Percentiles rank a stretch among this genome's conserved stretches.
phyloP scores from a whole-genome alignment of 2,888 invertebrate genomes.

The Drosophila pegasa region DNA sequence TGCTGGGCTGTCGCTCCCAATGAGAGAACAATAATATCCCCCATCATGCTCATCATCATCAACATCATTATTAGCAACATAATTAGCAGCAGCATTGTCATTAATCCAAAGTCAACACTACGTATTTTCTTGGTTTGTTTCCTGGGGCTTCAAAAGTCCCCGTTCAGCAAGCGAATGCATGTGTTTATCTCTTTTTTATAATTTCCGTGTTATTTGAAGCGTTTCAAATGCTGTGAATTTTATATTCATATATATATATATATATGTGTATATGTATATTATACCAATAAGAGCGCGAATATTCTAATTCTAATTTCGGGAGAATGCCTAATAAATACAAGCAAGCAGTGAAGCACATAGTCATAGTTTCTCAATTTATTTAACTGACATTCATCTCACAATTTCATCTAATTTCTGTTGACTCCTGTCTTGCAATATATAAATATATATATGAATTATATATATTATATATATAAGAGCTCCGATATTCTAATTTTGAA shows the following conservation, averaged over 20 bases:
- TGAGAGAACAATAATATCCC: constrained; percentile 32
- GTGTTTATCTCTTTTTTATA: constrained; percentile 16
- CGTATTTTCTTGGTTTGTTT: constrained; percentile 12
- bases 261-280: background rate
- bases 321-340: constrained; percentile 35
- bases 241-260: too few relatives aligned
- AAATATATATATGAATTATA: background rate
- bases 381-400: background rate
- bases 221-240: constrained; percentile 67
- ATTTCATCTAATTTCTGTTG: background rate
- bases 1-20: constrained; percentile 72
- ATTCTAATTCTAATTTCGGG: constrained; percentile 49
- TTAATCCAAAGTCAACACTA: constrained; percentile 35
- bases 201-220: constrained; percentile 32
- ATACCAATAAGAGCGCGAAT: constrained; percentile 44
- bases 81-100: constrained; percentile 4
- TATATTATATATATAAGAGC: constrained; percentile 42
- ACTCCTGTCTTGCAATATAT: constrained; percentile 1
- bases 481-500: constrained; percentile 32
- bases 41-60: background rate
- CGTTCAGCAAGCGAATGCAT: background rate
- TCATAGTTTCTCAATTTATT: background rate
- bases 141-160: constrained; percentile 35
- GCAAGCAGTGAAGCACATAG: constrained; percentile 4
- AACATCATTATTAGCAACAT: constrained; percentile 12